Conservation (phyloP, 2,888 invertebrate species). For the Harpalus rufipes region DNA sequence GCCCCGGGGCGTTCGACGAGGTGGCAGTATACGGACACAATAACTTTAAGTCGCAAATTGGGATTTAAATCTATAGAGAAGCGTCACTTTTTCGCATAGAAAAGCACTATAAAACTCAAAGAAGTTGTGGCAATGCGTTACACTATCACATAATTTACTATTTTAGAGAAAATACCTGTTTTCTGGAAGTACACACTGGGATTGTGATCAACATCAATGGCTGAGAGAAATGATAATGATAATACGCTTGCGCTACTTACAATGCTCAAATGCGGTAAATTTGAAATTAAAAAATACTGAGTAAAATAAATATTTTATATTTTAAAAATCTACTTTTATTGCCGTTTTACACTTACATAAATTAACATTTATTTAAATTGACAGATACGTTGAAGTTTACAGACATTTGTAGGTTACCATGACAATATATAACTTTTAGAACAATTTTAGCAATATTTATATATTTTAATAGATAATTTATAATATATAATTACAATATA, state of each 20-base stretch:
- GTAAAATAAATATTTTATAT: constrained; percentile 73
- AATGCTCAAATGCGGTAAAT: constrained; percentile 49
- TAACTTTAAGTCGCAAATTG: constrained; percentile 34
- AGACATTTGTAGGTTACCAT: not conserved
- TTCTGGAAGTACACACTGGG: constrained; percentile 67
- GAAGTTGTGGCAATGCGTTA: constrained; percentile 12
- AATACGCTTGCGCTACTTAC: constrained; percentile 74
- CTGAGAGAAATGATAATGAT: constrained; percentile 76
- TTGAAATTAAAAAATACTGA: constrained; percentile 69
- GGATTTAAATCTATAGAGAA: not conserved
- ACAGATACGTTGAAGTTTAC: not conserved
- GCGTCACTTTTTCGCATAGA: not conserved
- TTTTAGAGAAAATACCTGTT: constrained; percentile 65
- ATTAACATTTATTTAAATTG: constrained; percentile 1
- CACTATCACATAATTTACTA: constrained; percentile 56
- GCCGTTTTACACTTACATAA: constrained; percentile 63
- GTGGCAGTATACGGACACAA: constrained; percentile 63
- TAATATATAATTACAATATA: too few relatives aligned
- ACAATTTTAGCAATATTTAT: not conserved
- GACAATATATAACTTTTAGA: not conserved
- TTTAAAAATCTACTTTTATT: constrained; percentile 71
- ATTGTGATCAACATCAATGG: constrained; percentile 78
- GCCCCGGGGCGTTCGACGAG: constrained; percentile 67
- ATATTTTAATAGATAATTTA: not conserved
- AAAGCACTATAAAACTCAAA: not conserved